These are phyloP conservation scores for Geotria australis DNA, from an alignment of 2,797 vertebrate genomes.

Conservation along the genomic window DNA sequence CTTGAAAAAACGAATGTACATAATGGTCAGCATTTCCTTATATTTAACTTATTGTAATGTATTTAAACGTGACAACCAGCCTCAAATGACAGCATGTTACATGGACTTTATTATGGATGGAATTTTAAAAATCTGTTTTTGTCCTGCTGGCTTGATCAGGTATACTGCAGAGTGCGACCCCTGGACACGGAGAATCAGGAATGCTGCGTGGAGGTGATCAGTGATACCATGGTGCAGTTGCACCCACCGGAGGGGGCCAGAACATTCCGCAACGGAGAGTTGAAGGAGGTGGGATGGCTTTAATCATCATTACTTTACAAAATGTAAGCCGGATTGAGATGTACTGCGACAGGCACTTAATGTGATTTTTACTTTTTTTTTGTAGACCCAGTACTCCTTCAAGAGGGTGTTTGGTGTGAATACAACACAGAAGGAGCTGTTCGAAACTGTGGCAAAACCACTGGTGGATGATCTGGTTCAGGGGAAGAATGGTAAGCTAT, in stretches of 20 bases:
- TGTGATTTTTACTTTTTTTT: neutral
- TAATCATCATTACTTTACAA: neutral
- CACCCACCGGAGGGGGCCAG: slow-evolving; percentile 55
- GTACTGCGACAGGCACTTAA: neutral
- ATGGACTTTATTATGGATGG: neutral
- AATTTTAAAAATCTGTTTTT: neutral
- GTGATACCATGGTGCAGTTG: slow-evolving; percentile 39
- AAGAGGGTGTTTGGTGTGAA: slow-evolving; percentile 59
- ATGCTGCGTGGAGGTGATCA: slow-evolving; percentile 67
- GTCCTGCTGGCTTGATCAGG: slow-evolving; percentile 11
- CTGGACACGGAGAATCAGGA: slow-evolving; percentile 27
- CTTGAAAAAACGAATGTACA: too few relatives aligned
- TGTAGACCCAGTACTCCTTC: slow-evolving; percentile 67
- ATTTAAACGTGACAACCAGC: neutral
- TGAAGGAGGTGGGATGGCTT: slow-evolving; percentile 38
- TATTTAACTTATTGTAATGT: neutral
- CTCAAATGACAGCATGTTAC: too few relatives aligned
- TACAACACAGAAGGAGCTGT: slow-evolving; percentile 38
- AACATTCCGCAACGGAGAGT: slow-evolving; percentile 51
- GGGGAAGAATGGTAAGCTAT: slow-evolving; percentile 48
- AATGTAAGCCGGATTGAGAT: neutral
- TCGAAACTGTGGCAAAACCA: slow-evolving; percentile 47
- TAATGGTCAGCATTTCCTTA: too few relatives aligned
- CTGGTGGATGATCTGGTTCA: slow-evolving; percentile 60
- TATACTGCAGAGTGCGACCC: slow-evolving; percentile 64